Evolutionary conservation across 2,888 invertebrate genomes (phyloP), one percentile per base, ranked within the genome.

Genomic region (Nysson spinosus): DNA sequence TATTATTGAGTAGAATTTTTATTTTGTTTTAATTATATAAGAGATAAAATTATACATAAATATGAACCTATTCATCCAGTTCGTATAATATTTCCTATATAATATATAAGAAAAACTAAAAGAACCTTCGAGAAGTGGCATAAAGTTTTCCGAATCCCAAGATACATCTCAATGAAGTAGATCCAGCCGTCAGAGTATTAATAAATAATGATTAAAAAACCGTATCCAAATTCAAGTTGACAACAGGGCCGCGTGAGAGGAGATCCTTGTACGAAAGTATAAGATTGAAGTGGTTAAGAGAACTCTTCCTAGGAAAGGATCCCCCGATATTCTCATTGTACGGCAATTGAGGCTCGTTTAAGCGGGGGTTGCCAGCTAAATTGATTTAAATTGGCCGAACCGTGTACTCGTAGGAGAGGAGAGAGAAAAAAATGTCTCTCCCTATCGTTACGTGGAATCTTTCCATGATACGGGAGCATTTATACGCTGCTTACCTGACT

Each of bases 381-480:
- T 86, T 86, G 85, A 85, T 86, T 86, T 84, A 82, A 85, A 86
- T 85, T 86, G 85, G 79, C 66, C 69, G 42, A 71, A 50, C 46
- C 67, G 46, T 55, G 55, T 28, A 49, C 30, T 16, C 40, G 52
- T 14, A 4, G 58, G 51, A 26, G 14, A 51, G 16, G 28, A 19
- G 35, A 54, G 57, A 57, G 57, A 49, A 17, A 32, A 56, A 35
- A 40, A 69, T 37, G 40, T 43, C 30, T 40, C 34, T 49, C 20
- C 9, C 35, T 75, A 75, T 75, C 75, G 64, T n/a, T 11, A 12
- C 20, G 51, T 58, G 4, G 70, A 75, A 83, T 81, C 79, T 80
- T 78, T 80, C 75, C 72, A 77, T 69, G 82, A 85, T 86, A 85
- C 82, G 85, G 85, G 85, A 86, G 80, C 81, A 86, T 85, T 85